Conservation (phyloP, 2,888 invertebrate genomes). For the Mesopsocus fuscifrons region DNA sequence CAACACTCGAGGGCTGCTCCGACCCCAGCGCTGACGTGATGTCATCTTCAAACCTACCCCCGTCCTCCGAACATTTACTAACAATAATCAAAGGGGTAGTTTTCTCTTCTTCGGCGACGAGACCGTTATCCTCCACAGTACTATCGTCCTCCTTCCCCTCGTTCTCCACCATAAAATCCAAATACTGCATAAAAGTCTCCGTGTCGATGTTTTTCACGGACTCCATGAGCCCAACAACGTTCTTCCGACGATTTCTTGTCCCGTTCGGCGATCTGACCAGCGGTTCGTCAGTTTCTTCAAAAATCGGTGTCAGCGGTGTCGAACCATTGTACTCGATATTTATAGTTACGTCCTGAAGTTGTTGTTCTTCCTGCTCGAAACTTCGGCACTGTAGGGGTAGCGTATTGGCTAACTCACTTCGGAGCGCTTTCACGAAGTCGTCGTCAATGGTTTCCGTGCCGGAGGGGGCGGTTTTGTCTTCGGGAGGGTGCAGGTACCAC, state of each 20-base stretch:
- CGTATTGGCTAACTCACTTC: constrained; percentile 49
- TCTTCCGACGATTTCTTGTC: constrained; percentile 18
- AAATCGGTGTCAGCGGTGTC: constrained; percentile 37
- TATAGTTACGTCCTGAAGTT: constrained; percentile 18
- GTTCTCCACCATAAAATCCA: constrained; percentile 21
- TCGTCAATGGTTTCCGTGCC: constrained; percentile 34
- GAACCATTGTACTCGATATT: constrained; percentile 29
- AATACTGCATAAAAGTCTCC: constrained; percentile 10
- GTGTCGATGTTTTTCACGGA: constrained; percentile 6
- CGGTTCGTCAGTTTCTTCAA: constrained; percentile 32
- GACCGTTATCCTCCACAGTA: constrained; percentile 16
- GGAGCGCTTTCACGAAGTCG: constrained; percentile 46
- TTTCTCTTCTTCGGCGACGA: neutral
- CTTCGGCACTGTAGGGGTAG: constrained; percentile 31
- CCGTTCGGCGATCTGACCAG: neutral
- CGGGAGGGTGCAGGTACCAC: constrained; percentile 19
- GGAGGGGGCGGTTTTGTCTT: constrained; percentile 11
- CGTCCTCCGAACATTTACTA: constrained; percentile 11
- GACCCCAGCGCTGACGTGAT: constrained; percentile 17
- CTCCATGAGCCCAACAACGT: constrained; percentile 1
- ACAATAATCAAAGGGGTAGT: neutral
- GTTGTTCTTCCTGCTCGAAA: constrained; percentile 22
- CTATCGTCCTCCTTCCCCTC: constrained; percentile 29
- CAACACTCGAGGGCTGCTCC: constrained; percentile 15
- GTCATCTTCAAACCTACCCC: constrained; percentile 16